phyloP scores from a whole-genome alignment of 1,140 invertebrate species.

The Leptopilina boulardi region DNA sequence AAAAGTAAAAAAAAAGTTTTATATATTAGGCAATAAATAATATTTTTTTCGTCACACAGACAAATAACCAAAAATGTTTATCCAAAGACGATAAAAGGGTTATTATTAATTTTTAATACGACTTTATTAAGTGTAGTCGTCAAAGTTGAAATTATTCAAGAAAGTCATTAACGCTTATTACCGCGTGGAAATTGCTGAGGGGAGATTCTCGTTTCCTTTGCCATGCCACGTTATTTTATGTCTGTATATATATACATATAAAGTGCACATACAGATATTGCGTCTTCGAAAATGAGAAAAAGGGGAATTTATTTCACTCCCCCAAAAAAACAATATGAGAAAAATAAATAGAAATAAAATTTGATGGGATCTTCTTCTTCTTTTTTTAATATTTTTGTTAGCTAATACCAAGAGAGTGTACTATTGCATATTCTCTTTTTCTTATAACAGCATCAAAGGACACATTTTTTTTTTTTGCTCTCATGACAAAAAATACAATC shows the following conservation, averaged over 20 bases:
- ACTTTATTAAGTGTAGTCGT: not conserved
- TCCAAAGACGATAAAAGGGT: not conserved
- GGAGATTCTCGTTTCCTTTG: conserved; percentile 11
- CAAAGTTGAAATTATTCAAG: conserved; percentile 11
- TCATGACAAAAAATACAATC: too few relatives aligned
- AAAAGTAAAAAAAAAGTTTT: not conserved
- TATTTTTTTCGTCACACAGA: not conserved
- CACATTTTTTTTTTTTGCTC: too few relatives aligned
- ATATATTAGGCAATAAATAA: not conserved
- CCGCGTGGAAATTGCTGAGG: conserved; percentile 3
- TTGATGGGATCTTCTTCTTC: too few relatives aligned
- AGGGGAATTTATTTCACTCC: too few relatives aligned
- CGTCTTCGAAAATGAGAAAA: not conserved
- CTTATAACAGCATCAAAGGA: too few relatives aligned
- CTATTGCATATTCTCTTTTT: too few relatives aligned
- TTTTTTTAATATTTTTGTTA: too few relatives aligned
- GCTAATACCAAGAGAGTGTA: too few relatives aligned
- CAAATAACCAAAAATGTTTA: not conserved
- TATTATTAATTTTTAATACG: conserved; percentile 9
- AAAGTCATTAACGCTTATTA: conserved; percentile 4
- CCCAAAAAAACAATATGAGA: too few relatives aligned
- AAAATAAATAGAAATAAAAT: too few relatives aligned
- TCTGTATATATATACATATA: too few relatives aligned
- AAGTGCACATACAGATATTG: too few relatives aligned
- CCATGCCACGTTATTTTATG: not conserved